phyloP scores from a whole-genome alignment of 2,113 vertebrate species.

The Cyanoderma ruficeps region DNA sequence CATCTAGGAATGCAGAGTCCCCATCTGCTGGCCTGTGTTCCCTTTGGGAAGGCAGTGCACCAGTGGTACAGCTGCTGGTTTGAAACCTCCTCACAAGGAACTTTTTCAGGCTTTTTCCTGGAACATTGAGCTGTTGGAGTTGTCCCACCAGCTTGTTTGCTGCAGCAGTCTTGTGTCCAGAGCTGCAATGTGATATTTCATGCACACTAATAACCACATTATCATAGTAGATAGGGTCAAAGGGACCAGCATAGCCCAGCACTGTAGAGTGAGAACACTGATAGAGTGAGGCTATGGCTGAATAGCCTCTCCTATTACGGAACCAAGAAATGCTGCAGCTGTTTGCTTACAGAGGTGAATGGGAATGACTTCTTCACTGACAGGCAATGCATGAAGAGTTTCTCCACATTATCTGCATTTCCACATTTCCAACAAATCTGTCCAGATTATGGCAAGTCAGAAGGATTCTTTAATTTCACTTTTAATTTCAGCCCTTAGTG shows the following conservation, averaged over 20 bases:
- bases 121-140: neutral
- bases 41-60: neutral
- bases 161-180: neutral
- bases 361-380: slow-evolving; percentile 70
- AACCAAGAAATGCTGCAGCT: slow-evolving; percentile 30
- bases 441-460: slow-evolving; percentile 55
- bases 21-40: neutral
- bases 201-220: neutral
- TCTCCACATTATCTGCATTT: slow-evolving; percentile 61
- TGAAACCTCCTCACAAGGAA: neutral
- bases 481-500: neutral
- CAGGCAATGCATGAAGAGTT: slow-evolving; percentile 67
- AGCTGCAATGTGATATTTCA: neutral
- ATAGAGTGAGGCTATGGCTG: neutral
- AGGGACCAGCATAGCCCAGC: neutral
- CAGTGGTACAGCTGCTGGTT: neutral
- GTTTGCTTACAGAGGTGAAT: slow-evolving; percentile 69
- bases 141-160: neutral
- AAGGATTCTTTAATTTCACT: neutral
- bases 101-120: neutral
- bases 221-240: neutral
- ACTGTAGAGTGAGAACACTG: neutral
- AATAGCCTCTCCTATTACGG: slow-evolving; percentile 33
- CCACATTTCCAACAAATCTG: slow-evolving; percentile 11
- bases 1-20: neutral